A percentile compares a stretch with the other conserved stretches of the same genome.
phyloP scores from a whole-genome alignment of 2,113 vertebrate species.

The Mormyrus lacerda region DNA sequence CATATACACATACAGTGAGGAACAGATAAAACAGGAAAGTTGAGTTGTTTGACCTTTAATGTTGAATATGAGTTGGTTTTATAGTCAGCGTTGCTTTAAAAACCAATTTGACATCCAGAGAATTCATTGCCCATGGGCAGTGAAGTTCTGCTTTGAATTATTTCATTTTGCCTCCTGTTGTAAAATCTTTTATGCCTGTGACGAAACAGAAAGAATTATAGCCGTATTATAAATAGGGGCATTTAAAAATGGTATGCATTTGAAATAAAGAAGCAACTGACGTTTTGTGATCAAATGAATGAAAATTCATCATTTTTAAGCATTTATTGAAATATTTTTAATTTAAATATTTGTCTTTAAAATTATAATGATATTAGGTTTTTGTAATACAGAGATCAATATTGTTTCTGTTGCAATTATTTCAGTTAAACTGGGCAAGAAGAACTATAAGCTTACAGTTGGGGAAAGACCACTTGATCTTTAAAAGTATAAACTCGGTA shows the following conservation, averaged over 20 bases:
- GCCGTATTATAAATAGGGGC: background rate
- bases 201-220: background rate
- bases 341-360: background rate
- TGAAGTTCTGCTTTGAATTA: background rate
- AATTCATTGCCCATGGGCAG: background rate
- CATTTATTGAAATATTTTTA: background rate
- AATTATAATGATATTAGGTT: background rate
- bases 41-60: constrained; percentile 6
- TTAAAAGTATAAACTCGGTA: background rate
- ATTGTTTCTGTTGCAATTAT: background rate
- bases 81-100: background rate
- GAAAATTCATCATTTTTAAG: background rate
- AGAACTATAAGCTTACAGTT: background rate
- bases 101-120: background rate
- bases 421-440: background rate
- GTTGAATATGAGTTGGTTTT: background rate
- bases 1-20: background rate
- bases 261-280: background rate
- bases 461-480: background rate
- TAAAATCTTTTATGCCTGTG: background rate
- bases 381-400: background rate
- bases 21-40: background rate
- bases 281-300: background rate
- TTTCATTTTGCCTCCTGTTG: background rate
- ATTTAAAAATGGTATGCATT: background rate